Conservation (phyloP, 2,888 invertebrate genomes). For the Himalopsyche anomala region DNA sequence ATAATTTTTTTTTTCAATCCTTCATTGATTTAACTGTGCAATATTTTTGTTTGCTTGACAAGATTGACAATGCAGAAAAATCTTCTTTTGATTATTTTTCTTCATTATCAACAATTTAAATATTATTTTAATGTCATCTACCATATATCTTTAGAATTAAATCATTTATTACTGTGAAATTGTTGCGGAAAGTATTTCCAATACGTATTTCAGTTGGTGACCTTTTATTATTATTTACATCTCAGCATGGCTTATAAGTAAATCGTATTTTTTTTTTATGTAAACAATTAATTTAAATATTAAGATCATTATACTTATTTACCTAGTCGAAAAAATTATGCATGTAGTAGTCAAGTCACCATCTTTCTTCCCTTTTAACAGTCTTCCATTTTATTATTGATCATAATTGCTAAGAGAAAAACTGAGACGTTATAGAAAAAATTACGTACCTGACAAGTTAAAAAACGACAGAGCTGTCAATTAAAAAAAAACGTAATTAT, state of each 20-base stretch:
- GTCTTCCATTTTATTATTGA: constrained; percentile 43
- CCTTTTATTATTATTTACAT: too few relatives aligned
- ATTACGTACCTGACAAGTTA: constrained; percentile 6
- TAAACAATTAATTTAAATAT: background rate
- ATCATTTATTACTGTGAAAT: background rate
- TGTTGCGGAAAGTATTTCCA: background rate
- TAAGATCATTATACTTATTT: background rate
- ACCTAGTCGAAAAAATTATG: background rate
- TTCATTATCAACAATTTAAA: background rate
- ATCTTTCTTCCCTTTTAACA: constrained; percentile 26
- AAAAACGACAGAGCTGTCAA: constrained; percentile 24
- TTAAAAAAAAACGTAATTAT: constrained; percentile 19
- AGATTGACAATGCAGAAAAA: background rate
- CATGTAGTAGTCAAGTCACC: background rate
- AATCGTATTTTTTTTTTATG: background rate
- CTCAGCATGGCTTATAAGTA: background rate
- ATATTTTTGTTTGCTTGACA: background rate
- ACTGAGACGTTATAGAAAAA: constrained; percentile 6
- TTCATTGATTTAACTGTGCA: background rate
- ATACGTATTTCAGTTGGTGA: too few relatives aligned
- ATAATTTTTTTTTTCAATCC: background rate
- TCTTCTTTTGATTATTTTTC: background rate
- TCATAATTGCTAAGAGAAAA: constrained; percentile 1
- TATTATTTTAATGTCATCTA: background rate
- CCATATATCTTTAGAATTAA: background rate